Evolutionary conservation across 2,113 vertebrate genomes (phyloP).

Genomic region (Megaleporinus macrocephalus): DNA sequence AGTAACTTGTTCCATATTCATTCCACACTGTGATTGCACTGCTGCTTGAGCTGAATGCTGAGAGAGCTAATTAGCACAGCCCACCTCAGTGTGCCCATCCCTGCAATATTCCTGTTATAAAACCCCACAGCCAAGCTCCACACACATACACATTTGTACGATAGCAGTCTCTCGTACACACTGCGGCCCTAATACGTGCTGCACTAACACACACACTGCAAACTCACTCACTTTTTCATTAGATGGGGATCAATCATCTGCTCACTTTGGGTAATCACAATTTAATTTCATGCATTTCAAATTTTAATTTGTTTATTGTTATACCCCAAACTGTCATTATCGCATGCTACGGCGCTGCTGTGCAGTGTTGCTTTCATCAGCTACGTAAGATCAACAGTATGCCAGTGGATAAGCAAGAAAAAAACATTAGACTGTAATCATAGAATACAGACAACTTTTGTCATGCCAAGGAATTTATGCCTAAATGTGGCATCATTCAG

Average conservation of each 20-base stretch:
- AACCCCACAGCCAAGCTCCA: slow-evolving; percentile 57
- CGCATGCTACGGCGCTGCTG: slow-evolving; percentile 40
- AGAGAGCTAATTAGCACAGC: slow-evolving; percentile 78
- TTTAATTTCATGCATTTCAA: slow-evolving; percentile 72
- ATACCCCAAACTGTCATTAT: slow-evolving; percentile 66
- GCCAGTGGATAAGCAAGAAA: neutral
- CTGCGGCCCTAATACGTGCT: neutral
- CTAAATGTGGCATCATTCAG: slow-evolving; percentile 29
- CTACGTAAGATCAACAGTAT: slow-evolving; percentile 47
- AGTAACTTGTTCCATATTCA: slow-evolving; percentile 75
- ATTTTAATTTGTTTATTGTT: slow-evolving; percentile 72
- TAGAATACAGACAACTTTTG: neutral
- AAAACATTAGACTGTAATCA: slow-evolving; percentile 4
- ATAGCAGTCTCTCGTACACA: slow-evolving; percentile 6
- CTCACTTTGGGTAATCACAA: slow-evolving; percentile 65
- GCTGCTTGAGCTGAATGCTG: slow-evolving; percentile 74
- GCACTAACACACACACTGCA: neutral
- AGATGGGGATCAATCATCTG: slow-evolving; percentile 68
- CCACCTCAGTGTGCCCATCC: slow-evolving; percentile 71
- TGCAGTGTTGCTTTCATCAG: slow-evolving; percentile 56
- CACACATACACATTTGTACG: slow-evolving; percentile 19
- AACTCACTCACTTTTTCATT: slow-evolving; percentile 59
- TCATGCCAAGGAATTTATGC: neutral
- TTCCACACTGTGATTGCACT: slow-evolving; percentile 71
- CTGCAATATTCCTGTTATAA: slow-evolving; percentile 61